Evolutionary conservation across 2,113 vertebrate genomes (phyloP).

Genomic region (Edolisoma coerulescens): DNA sequence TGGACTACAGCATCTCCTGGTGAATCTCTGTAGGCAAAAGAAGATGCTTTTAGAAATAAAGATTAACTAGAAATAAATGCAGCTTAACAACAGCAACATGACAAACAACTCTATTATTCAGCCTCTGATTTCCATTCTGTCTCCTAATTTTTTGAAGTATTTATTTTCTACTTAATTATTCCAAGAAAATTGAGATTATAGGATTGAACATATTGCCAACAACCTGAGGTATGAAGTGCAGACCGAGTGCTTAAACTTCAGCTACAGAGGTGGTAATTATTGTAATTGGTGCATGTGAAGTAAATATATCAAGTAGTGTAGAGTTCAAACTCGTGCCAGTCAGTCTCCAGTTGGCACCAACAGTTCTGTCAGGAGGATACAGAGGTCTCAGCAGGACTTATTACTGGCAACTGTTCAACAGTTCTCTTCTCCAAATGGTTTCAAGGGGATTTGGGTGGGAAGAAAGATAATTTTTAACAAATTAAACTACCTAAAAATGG

Average conservation of each 20-base stretch:
- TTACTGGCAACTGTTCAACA: conserved; percentile 50
- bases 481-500: conserved; percentile 63
- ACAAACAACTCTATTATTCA: background rate
- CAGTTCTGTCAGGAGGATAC: conserved; percentile 42
- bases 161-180: conserved; percentile 20
- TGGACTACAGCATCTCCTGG: background rate
- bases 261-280: conserved; percentile 51
- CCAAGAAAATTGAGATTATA: conserved; percentile 28
- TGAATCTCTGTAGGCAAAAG: background rate
- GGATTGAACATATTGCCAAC: conserved; percentile 17
- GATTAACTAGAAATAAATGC: background rate
- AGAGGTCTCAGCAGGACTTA: conserved; percentile 57
- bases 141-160: background rate
- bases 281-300: conserved; percentile 50
- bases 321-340: conserved; percentile 56
- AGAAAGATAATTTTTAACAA: conserved; percentile 59
- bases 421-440: conserved; percentile 55
- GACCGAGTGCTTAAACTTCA: background rate
- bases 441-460: conserved; percentile 50
- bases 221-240: conserved; percentile 26
- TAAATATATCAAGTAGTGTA: conserved; percentile 2
- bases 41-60: background rate
- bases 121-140: background rate
- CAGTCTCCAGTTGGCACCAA: conserved; percentile 50
- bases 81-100: background rate